Conservation (phyloP, 2,113 vertebrate species). For the Penelope pileata region DNA sequence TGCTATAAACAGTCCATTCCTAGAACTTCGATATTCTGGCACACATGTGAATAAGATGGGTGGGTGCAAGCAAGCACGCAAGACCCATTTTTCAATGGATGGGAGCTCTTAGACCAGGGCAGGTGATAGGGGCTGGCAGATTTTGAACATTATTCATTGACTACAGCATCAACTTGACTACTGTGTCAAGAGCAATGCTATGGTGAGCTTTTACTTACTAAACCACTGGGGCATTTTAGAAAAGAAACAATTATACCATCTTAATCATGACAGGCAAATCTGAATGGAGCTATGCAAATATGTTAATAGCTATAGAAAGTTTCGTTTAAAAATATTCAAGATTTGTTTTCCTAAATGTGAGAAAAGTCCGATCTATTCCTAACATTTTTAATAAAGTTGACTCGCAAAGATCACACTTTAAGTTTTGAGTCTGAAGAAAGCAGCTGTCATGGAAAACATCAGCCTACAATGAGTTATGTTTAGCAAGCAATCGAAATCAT, state of each 20-base stretch:
- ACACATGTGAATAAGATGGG: not conserved
- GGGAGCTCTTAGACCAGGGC: not conserved
- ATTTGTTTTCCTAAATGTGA: not conserved
- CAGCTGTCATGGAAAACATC: not conserved
- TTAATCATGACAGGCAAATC: not conserved
- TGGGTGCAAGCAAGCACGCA: not conserved
- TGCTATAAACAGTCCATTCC: not conserved
- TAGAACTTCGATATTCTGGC: not conserved
- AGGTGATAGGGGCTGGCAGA: fast-evolving
- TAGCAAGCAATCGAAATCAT: not conserved
- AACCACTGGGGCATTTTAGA: not conserved
- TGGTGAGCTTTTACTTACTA: not conserved
- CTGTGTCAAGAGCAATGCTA: not conserved
- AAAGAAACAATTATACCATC: not conserved
- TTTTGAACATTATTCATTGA: not conserved
- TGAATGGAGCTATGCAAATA: not conserved
- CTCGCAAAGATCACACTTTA: not conserved
- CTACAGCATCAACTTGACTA: fast-evolving
- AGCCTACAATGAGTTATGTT: not conserved
- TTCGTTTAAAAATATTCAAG: not conserved
- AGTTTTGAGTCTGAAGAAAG: not conserved
- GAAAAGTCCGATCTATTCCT: not conserved
- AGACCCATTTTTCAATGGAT: not conserved
- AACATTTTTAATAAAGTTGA: not conserved
- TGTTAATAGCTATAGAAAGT: not conserved